Percentiles rank a stretch among this genome's conserved stretches.
Evolutionary conservation across 2,113 vertebrate genomes (phyloP).

Genomic region (Bubo scandiacus): DNA sequence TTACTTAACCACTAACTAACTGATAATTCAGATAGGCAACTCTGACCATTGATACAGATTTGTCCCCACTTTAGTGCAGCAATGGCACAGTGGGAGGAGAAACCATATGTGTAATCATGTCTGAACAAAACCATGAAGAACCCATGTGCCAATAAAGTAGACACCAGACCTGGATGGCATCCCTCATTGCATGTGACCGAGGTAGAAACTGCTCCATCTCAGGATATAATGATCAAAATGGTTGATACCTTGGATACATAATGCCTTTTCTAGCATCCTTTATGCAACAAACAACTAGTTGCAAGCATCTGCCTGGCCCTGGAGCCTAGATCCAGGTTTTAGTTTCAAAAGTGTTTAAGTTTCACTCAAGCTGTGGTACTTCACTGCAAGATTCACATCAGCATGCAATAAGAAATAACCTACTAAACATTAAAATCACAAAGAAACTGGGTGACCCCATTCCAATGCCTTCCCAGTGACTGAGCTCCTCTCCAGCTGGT

Average conservation of each 20-base stretch:
- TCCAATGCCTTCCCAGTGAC: fast-evolving
- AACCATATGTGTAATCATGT: fast-evolving
- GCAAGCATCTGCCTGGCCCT: background rate
- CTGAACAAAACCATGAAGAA: background rate
- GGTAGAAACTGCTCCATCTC: background rate
- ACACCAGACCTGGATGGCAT: background rate
- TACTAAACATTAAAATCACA: background rate
- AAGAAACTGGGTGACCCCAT: background rate
- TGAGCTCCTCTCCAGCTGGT: background rate
- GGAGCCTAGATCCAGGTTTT: background rate
- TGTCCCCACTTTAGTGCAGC: background rate
- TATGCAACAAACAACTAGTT: background rate
- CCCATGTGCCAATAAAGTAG: background rate
- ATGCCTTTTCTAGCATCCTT: background rate
- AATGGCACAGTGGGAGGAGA: background rate
- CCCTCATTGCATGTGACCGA: background rate
- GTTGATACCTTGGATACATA: background rate
- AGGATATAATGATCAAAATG: background rate
- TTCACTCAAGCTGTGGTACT: background rate
- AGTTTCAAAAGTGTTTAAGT: background rate
- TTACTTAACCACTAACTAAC: background rate
- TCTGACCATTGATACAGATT: background rate
- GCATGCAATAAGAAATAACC: background rate
- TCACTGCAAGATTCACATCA: background rate
- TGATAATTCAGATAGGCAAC: background rate